These are phyloP conservation scores for Lepus townsendii DNA, from an alignment of 2,797 vertebrate species.

Conservation along the genomic window DNA sequence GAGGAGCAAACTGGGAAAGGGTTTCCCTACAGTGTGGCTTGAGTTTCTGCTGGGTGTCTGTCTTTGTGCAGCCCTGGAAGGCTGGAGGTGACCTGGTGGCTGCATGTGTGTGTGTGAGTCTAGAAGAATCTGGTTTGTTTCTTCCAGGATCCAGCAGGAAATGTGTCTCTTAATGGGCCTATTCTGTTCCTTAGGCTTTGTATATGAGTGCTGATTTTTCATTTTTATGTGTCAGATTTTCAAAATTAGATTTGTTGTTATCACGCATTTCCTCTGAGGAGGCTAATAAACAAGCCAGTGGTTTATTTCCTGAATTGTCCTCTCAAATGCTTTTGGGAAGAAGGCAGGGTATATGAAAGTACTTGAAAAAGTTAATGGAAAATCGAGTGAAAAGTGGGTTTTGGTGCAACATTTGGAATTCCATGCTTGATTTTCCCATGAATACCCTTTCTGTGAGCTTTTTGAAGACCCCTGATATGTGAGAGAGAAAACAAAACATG, in stretches of 20 bases:
- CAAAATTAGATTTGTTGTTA: slow-evolving; percentile 58
- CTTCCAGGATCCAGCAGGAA: not conserved
- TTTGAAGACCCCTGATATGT: no score
- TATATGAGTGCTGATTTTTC: slow-evolving; percentile 2
- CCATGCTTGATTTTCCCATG: no score
- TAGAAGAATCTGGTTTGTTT: no score
- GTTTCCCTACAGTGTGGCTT: slow-evolving; percentile 58
- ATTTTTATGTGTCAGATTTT: slow-evolving; percentile 50
- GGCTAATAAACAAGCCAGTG: slow-evolving; percentile 51
- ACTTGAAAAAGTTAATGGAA: no score
- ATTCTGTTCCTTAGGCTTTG: slow-evolving; percentile 26
- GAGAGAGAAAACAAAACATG: no score
- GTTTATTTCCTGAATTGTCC: slow-evolving; percentile 26
- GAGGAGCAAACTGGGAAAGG: slow-evolving; percentile 30
- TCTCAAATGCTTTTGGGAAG: slow-evolving; percentile 50
- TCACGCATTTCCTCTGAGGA: slow-evolving; percentile 38
- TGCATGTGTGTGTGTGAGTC: not conserved
- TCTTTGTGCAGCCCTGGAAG: not conserved
- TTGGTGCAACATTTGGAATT: no score
- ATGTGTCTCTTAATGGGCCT: not conserved
- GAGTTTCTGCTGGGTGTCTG: not conserved
- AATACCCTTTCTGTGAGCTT: no score
- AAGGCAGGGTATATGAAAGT: not conserved
- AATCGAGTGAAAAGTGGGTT: no score
- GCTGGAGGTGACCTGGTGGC: rapidly evolving